phyloP scores from a whole-genome alignment of 2,888 invertebrate genomes.

The Nomada fabriciana region DNA sequence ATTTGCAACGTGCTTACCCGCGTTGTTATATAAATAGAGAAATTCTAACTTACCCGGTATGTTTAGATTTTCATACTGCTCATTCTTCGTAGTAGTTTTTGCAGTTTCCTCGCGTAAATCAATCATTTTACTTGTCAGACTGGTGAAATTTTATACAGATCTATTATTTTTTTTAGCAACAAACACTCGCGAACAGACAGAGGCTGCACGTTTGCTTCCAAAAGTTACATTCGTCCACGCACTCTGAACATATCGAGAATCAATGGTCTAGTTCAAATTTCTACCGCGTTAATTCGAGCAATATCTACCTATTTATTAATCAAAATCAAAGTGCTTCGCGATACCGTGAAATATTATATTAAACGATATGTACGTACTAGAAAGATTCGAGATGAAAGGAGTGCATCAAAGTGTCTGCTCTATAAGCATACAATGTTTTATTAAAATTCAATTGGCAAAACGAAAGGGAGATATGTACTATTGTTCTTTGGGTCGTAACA shows the following conservation, averaged over 20 bases:
- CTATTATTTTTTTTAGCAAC: not conserved
- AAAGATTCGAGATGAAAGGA: not conserved
- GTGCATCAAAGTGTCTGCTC: not conserved
- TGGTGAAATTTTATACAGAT: conserved; percentile 8
- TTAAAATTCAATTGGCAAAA: too few species aligned
- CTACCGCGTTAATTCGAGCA: not conserved
- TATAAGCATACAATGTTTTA: too few species aligned
- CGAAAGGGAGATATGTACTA: too few species aligned
- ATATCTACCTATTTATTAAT: not conserved
- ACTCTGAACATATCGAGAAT: conserved; percentile 40
- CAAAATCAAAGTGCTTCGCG: not conserved
- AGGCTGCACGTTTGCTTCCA: not conserved
- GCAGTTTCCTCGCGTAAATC: conserved; percentile 74
- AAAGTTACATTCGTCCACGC: conserved; percentile 4
- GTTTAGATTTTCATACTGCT: conserved; percentile 65
- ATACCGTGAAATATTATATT: not conserved
- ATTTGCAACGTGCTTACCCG: conserved; percentile 8
- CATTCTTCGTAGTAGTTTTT: conserved; percentile 51
- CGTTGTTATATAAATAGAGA: not conserved
- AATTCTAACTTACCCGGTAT: conserved; percentile 69
- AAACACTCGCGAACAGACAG: not conserved
- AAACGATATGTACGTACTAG: not conserved
- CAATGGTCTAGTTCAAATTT: not conserved
- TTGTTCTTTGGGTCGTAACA: too few species aligned
- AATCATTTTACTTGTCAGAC: conserved; percentile 72